Conservation (phyloP, 2,888 invertebrate species). For the Isoperla grammatica region DNA sequence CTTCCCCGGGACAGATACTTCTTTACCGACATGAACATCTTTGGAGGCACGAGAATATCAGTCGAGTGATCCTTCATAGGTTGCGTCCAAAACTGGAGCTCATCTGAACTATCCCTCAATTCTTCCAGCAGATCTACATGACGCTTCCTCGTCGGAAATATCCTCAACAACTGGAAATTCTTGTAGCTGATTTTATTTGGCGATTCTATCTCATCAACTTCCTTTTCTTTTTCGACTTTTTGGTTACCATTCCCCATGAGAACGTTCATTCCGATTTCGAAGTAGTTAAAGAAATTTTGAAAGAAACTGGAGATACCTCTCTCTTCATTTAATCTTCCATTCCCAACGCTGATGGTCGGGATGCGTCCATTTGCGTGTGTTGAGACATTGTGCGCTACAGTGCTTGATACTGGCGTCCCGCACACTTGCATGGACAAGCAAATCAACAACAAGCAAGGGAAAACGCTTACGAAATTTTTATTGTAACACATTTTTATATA, state of each 20-base stretch:
- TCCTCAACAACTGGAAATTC: conserved; percentile 38
- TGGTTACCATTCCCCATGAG: not conserved
- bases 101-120: conserved; percentile 44
- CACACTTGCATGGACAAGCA: no score
- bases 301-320: not conserved
- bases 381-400: no score
- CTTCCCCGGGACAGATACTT: conserved; percentile 55
- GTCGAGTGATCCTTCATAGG: conserved; percentile 52
- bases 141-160: conserved; percentile 44
- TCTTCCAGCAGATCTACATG: conserved; percentile 46
- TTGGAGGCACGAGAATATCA: conserved; percentile 69
- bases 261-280: not conserved
- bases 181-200: conserved; percentile 42
- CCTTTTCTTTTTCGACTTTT: not conserved
- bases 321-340: not conserved
- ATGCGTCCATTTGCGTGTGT: no score
- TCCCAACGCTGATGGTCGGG: no score
- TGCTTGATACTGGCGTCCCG: no score
- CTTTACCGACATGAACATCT: conserved; percentile 53
- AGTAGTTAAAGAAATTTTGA: not conserved
- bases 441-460: no score
- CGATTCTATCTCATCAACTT: conserved; percentile 40
- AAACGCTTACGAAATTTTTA: no score
- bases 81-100: conserved; percentile 55
- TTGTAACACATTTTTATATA: no score